Base-by-base conservation (phyloP, 2,797 vertebrate species). In the Chromis chromis region DNA sequence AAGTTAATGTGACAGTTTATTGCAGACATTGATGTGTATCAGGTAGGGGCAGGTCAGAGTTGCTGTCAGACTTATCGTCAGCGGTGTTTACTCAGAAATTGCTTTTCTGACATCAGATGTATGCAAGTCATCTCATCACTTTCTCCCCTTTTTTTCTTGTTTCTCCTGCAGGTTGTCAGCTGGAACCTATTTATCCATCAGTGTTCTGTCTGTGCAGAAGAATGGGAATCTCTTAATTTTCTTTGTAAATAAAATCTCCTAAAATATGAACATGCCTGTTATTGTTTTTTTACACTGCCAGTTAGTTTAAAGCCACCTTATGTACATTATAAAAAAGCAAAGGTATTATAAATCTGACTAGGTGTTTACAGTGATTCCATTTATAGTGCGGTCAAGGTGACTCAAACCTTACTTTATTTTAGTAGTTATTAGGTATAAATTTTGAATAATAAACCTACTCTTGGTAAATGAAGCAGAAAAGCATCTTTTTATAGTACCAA, bases 191-290 rank as follows among this genome's bases (percentile, higher is more conserved):
- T 92, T 87, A 85, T 91, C 85, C 92, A 93, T 42, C 88, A 85
- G 65, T 76, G 75, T 84, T 86, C 13, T 90, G 65, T 86, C 71
- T 54, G 17, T 76, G 75, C 86, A 68, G 91, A 88, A 91, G 61
- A 90, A 91, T 94, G 87, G 89, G 65, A 90, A 87, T 91, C 87
- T 79, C 73, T 67, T 92, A 86, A 87, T 87, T 93, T 58, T 93
- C 72, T 94, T 93, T 97, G 94, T 96, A 95, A 97, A 98, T 98
- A 97, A 98, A 97, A 85, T 88, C 60, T 78, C 72, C 81, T 82
- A 53, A 91, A 91, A 91, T 48, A 68, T 65, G 6, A 70, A 68
- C 6, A 8, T 65, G 21, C 22, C 13, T 70, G 0, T 28, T 74
- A 3, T 58, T 44, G 0, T 54, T 70, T 50, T 58, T 49, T 59